A percentile compares a stretch with the other conserved stretches of the same genome.
These are phyloP conservation scores for Picus viridis DNA, from an alignment of 2,797 vertebrate genomes.

Conservation along the genomic window DNA sequence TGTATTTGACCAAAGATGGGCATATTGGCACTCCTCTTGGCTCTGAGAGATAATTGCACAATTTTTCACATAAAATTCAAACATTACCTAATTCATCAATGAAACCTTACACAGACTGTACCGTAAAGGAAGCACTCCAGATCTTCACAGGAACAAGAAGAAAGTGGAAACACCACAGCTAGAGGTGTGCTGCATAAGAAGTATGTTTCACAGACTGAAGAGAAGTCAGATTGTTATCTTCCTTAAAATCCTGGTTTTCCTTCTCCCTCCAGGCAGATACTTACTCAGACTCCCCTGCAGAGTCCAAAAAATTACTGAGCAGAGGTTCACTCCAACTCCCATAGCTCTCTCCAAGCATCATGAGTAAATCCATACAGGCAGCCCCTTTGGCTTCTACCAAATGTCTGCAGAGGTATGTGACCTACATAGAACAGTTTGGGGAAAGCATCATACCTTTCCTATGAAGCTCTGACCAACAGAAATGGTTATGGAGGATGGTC, in stretches of 20 bases:
- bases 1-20: constrained; percentile 24
- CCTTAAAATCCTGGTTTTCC: constrained; percentile 13
- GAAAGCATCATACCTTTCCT: not conserved
- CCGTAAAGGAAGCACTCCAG: constrained; percentile 13
- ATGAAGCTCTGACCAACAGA: not conserved
- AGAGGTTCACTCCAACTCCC: not conserved
- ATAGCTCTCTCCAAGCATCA: not conserved
- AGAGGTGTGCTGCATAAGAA: constrained; percentile 18
- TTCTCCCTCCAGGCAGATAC: constrained; percentile 36
- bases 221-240: constrained; percentile 54
- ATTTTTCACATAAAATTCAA: constrained; percentile 34
- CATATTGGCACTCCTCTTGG: not conserved
- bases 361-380: constrained; percentile 27
- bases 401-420: not conserved
- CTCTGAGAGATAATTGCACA: constrained; percentile 39
- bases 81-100: not conserved
- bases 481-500: not conserved
- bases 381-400: not conserved
- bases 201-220: not conserved
- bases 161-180: constrained; percentile 14
- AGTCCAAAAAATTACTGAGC: constrained; percentile 48
- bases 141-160: not conserved
- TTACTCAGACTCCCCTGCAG: constrained; percentile 1
- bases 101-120: not conserved
- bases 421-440: not conserved